A percentile compares a stretch with the other conserved stretches of the same genome.
phyloP scores from a whole-genome alignment of 1,140 invertebrate genomes.

The Thereuonema tuberculata region DNA sequence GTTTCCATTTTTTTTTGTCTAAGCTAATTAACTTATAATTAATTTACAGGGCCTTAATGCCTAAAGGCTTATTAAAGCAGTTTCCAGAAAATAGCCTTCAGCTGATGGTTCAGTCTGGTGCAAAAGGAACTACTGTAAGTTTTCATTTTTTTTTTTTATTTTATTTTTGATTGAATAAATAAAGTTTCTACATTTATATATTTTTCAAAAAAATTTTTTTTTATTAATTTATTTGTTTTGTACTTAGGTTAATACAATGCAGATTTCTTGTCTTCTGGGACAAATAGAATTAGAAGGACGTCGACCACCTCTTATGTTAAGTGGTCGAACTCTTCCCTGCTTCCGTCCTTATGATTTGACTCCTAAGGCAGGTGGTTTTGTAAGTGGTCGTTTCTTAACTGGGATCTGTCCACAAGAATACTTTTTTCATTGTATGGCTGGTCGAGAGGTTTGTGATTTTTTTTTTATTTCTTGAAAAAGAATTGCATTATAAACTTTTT shows the following conservation, averaged over 20 bases:
- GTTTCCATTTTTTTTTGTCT: too few relatives aligned
- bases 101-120: slow-evolving; percentile 94
- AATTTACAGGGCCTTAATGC: slow-evolving; percentile 58
- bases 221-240: not conserved
- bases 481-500: too few relatives aligned
- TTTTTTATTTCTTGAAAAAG: not conserved
- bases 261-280: slow-evolving; percentile 90
- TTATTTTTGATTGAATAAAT: not conserved
- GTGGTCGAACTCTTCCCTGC: slow-evolving; percentile 80
- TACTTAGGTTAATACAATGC: slow-evolving; percentile 77
- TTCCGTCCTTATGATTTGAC: slow-evolving; percentile 81
- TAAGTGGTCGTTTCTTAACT: slow-evolving; percentile 89
- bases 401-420: slow-evolving; percentile 95
- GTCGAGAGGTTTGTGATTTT: slow-evolving; percentile 57
- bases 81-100: slow-evolving; percentile 95
- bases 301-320: slow-evolving; percentile 85
- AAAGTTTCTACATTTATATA: not conserved
- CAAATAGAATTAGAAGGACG: slow-evolving; percentile 98
- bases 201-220: not conserved
- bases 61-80: slow-evolving; percentile 59
- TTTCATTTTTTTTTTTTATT: not conserved
- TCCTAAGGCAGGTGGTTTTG: slow-evolving; percentile 89
- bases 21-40: too few relatives aligned
- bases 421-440: slow-evolving; percentile 99
- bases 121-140: slow-evolving; percentile 76